These are phyloP conservation scores for Samia ricini DNA, from an alignment of 1,140 invertebrate genomes.

Conservation along the genomic window DNA sequence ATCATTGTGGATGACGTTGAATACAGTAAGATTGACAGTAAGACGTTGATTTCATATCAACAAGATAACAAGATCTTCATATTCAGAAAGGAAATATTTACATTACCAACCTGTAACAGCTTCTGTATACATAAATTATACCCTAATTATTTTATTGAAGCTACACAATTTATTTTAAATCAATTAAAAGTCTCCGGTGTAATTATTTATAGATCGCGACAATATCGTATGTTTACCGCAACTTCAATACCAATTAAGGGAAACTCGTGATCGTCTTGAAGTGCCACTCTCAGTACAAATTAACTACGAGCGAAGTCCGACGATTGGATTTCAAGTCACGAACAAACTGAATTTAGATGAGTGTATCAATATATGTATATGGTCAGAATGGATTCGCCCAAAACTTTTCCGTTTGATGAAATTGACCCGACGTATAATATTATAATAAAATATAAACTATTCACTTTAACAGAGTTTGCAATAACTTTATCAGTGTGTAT, in stretches of 20 bases:
- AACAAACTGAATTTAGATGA: constrained; percentile 52
- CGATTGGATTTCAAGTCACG: constrained; percentile 44
- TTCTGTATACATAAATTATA: no score
- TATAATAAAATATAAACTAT: constrained; percentile 10
- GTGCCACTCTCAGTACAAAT: constrained; percentile 45
- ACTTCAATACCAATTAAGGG: constrained; percentile 40
- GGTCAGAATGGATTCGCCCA: constrained; percentile 24
- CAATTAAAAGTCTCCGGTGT: background rate
- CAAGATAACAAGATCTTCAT: no score
- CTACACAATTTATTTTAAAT: background rate
- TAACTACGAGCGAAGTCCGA: constrained; percentile 38
- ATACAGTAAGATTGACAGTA: no score
- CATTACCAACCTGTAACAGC: no score
- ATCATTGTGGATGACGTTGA: no score
- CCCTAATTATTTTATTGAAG: background rate
- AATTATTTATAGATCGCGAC: constrained; percentile 23
- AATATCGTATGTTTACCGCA: constrained; percentile 36
- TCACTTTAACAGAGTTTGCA: background rate
- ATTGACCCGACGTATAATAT: constrained; percentile 18
- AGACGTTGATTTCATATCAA: no score
- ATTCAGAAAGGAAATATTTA: no score
- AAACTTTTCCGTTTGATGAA: constrained; percentile 33
- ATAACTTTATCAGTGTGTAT: background rate
- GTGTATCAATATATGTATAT: constrained; percentile 44
- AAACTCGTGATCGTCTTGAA: constrained; percentile 36